A percentile compares a stretch with the other conserved stretches of the same genome.
Evolutionary conservation across 2,113 vertebrate genomes (phyloP).

Genomic region (Oophaga pumilio): DNA sequence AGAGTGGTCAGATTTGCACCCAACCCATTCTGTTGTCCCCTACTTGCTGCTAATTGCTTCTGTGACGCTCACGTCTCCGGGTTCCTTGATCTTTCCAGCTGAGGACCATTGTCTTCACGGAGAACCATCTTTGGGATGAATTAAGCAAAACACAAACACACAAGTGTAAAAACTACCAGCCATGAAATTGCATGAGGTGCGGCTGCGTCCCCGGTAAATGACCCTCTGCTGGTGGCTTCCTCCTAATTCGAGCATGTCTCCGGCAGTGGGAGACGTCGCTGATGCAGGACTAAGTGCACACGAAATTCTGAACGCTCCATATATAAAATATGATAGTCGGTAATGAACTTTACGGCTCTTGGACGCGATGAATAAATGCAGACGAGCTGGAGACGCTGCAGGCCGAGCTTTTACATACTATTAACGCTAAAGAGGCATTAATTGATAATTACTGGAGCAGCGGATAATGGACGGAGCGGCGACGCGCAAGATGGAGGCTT

Average conservation of each 20-base stretch:
- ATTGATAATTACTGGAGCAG: constrained; percentile 7
- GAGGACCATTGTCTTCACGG: background rate
- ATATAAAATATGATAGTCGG: constrained; percentile 42
- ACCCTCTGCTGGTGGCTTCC: background rate
- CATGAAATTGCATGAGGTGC: background rate
- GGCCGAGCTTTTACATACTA: constrained; percentile 21
- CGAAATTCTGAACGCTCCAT: constrained; percentile 29
- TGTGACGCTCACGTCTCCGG: background rate
- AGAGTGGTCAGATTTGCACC: too few relatives aligned
- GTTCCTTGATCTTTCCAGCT: background rate
- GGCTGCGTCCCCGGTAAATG: background rate
- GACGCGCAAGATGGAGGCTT: background rate
- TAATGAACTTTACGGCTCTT: constrained; percentile 46
- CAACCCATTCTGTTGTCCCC: too few relatives aligned
- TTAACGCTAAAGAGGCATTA: constrained; percentile 30
- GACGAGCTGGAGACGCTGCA: background rate
- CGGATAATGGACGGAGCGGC: background rate
- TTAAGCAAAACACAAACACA: background rate
- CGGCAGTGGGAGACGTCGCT: background rate
- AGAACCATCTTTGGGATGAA: background rate
- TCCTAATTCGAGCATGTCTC: constrained; percentile 10
- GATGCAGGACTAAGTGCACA: constrained; percentile 33
- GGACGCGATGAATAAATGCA: constrained; percentile 43
- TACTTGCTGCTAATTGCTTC: background rate
- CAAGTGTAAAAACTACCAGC: background rate